These are phyloP conservation scores for Agapornis canus DNA, from an alignment of 2,797 vertebrate genomes.

Conservation along the genomic window DNA sequence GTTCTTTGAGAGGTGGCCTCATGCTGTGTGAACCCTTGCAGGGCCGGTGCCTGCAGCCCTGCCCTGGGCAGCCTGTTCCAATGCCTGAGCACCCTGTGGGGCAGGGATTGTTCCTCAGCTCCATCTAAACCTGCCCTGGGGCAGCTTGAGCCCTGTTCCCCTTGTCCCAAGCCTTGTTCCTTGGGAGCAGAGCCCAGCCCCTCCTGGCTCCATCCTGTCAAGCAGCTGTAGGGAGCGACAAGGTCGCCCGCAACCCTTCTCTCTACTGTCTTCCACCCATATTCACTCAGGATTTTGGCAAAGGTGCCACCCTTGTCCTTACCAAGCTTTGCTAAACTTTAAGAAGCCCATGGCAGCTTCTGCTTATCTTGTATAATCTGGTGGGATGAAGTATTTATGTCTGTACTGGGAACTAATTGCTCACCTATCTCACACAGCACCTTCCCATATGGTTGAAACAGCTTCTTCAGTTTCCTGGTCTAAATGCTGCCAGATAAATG, in stretches of 20 bases:
- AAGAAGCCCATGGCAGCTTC: neutral
- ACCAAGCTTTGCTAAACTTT: constrained; percentile 11
- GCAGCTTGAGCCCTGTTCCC: neutral
- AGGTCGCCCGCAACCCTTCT: neutral
- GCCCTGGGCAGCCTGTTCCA: neutral
- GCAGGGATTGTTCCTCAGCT: too few relatives aligned
- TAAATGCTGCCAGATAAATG: neutral
- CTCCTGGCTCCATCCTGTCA: neutral
- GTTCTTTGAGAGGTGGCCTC: neutral
- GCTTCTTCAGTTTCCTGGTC: neutral
- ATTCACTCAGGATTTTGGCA: neutral
- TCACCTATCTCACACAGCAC: neutral
- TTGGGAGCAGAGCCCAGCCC: neutral
- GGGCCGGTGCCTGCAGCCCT: neutral
- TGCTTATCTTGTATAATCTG: constrained; percentile 9
- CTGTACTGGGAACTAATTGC: neutral
- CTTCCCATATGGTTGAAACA: neutral
- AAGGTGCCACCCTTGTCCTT: neutral
- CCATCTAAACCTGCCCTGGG: too few relatives aligned
- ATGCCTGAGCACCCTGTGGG: neutral
- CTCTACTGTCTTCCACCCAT: neutral
- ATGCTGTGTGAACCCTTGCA: neutral
- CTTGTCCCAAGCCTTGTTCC: neutral
- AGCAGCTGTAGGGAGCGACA: neutral
- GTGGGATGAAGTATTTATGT: neutral